Percentiles rank a stretch among this genome's conserved stretches.
Evolutionary conservation across 2,888 invertebrate species (phyloP).

Genomic region (Heliconius aoede): DNA sequence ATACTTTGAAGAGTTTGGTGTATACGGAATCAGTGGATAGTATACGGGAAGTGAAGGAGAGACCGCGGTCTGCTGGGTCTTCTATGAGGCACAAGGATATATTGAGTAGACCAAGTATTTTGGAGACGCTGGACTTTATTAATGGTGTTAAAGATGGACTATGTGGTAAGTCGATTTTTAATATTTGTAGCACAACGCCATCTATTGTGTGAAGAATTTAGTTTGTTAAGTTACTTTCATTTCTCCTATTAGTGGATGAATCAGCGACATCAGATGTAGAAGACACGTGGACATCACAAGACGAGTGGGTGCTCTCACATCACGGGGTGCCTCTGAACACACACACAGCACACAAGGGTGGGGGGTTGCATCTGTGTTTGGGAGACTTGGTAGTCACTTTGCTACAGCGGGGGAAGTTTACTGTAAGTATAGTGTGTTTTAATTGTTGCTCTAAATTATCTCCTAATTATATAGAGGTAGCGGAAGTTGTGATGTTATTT

Average conservation of each 20-base stretch:
- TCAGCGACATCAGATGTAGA: slow-evolving; percentile 74
- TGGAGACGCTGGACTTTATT: slow-evolving; percentile 79
- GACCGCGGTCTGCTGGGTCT: slow-evolving; percentile 76
- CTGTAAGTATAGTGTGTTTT: slow-evolving; percentile 52
- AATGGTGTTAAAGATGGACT: slow-evolving; percentile 75
- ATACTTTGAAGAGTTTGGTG: slow-evolving; percentile 69
- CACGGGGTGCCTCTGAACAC: slow-evolving; percentile 63
- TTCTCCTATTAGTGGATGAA: slow-evolving; percentile 64
- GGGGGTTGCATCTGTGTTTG: slow-evolving; percentile 60
- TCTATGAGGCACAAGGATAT: slow-evolving; percentile 72
- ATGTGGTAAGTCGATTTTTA: slow-evolving; percentile 60
- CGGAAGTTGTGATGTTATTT: no score
- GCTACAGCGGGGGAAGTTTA: slow-evolving; percentile 65
- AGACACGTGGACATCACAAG: slow-evolving; percentile 65
- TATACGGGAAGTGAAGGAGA: slow-evolving; percentile 67
- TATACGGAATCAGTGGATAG: slow-evolving; percentile 76
- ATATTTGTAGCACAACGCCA: no score
- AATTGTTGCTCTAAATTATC: no score
- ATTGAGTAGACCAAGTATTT: slow-evolving; percentile 71
- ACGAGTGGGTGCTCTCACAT: slow-evolving; percentile 58
- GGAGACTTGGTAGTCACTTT: slow-evolving; percentile 64
- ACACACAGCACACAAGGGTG: slow-evolving; percentile 56
- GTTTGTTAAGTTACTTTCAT: no score
- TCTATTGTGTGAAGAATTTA: neutral
- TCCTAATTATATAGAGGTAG: no score